Evolutionary conservation across 2,888 invertebrate species (phyloP), one percentile per base, ranked within the genome.

Genomic region (Aethes cnicana): DNA sequence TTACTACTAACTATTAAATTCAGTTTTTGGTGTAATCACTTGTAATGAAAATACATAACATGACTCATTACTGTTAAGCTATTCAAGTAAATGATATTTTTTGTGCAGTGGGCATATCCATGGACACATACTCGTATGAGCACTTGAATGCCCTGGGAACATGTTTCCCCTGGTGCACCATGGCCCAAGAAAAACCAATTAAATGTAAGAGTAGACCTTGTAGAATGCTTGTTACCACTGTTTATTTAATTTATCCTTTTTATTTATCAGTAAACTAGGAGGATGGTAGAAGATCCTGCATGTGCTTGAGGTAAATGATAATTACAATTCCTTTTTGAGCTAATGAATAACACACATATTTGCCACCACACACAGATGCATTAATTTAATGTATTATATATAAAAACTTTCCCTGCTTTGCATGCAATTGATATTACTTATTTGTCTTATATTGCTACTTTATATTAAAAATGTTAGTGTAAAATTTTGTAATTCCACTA

Each of bases 91-190:
- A 8, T 9, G n/a, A 21, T 33, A 28, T 7, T 49, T 49, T 49
- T 20, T 28, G 70, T 73, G 69, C 81, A 87, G 89, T 92, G 91
- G 82, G 92, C 90, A 91, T 92, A 68, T 91, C 91, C 72, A 91
- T 92, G 85, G 94, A 94, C 83, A 94, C 93, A 60, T 94, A 94
- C 83, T 94, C 93, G 60, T 94, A 94, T 83, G 94, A 94, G 74
- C 93, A 93, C 77, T 91, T 94, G 84, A 94, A 94, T 85, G 93
- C 93, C 59, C 89, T 94, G 85, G 93, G 94, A 63, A 93, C 94
- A 72, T 94, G 94, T 81, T 94, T 94, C 81, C 94, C 94, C 59
- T 94, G 94, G 94, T 94, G 94, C 81, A 88, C 91, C 53, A 74
- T 84, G 71, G 75, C 82, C 55, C 85, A 84, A 72, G 84, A 83